Percentiles rank a stretch among this genome's conserved stretches.
These are phyloP conservation scores for Mimachlamys varia DNA, from an alignment of 2,888 invertebrate species.

Conservation along the genomic window DNA sequence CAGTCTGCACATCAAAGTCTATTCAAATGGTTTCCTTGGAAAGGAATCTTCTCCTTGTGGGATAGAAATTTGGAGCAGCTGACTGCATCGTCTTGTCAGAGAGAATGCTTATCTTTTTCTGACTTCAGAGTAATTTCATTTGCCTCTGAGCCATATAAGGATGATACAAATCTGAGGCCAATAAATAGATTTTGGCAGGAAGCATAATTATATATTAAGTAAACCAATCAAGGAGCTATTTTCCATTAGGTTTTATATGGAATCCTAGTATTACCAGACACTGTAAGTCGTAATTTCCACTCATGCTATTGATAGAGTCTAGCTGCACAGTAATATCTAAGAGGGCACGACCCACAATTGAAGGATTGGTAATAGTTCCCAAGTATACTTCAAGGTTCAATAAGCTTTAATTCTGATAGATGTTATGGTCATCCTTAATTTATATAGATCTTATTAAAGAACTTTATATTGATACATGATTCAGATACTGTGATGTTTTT, in stretches of 20 bases:
- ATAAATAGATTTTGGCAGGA: conserved; percentile 30
- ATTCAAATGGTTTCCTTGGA: background rate
- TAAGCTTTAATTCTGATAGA: background rate
- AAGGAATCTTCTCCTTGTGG: background rate
- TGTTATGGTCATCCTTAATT: too few relatives aligned
- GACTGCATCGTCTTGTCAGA: background rate
- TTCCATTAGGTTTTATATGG: conserved; percentile 31
- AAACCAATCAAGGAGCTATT: background rate
- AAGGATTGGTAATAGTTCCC: background rate
- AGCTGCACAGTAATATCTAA: background rate
- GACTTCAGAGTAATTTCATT: background rate
- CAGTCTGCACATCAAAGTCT: background rate
- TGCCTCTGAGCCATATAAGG: background rate
- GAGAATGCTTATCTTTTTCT: background rate
- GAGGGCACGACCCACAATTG: background rate
- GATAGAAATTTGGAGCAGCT: background rate
- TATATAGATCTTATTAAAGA: too few relatives aligned
- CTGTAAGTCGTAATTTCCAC: background rate
- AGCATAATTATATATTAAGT: conserved; percentile 27
- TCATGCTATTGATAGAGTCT: background rate
- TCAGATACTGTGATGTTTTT: too few relatives aligned
- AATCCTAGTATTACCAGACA: background rate
- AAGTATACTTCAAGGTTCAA: background rate
- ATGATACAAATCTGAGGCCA: background rate
- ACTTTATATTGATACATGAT: too few relatives aligned